Evolutionary conservation across 2,113 vertebrate species (phyloP), one percentile per base, ranked within the genome.

Genomic region (Dasyurus viverrinus): DNA sequence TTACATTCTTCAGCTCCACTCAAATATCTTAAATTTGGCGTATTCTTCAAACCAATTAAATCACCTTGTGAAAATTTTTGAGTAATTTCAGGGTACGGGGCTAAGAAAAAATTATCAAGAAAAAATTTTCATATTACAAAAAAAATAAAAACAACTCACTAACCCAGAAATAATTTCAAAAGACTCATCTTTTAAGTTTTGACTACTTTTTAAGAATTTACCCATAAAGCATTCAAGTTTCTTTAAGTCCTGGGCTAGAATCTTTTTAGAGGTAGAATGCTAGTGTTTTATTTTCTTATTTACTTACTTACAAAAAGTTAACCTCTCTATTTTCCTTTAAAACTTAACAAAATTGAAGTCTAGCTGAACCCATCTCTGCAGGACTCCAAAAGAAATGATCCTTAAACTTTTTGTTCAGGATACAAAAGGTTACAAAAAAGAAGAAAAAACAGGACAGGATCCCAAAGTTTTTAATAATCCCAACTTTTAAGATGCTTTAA

Each of bases 31-130:
- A 22, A 94, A 24, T 57, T 46, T 90, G 53, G 25, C 89, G 57
- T 90, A 94, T 47, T 95, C 92, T 96, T 92, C 95, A 93, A 95
- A 92, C 6, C 50, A 96, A 89, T 50, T 60, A 36, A 50, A 91
- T 94, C 93, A 2, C 0, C 0, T 94, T 48, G 7, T 93, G 68
- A 53, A 96, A 90, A 46, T 93, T 97, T 94, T 94, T 57, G 14
- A 54, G n/a, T n/a, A 93, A 95, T 92, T 47, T 97, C 95, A 96
- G 0, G 0, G 12, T 46, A 91, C 24, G 52, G 7, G 95, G 89
- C 98, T 98, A 96, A 3, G 94, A 97, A 0, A 96, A 60, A 98
- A 96, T 95, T 11, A 97, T 1, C 93, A 52, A 25, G 68, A 42
- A 76, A 26, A 68, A 2, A 50, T 10, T 96, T 95, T 26, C 92